phyloP scores from a whole-genome alignment of 2,797 vertebrate species.

The Limosa lapponica region DNA sequence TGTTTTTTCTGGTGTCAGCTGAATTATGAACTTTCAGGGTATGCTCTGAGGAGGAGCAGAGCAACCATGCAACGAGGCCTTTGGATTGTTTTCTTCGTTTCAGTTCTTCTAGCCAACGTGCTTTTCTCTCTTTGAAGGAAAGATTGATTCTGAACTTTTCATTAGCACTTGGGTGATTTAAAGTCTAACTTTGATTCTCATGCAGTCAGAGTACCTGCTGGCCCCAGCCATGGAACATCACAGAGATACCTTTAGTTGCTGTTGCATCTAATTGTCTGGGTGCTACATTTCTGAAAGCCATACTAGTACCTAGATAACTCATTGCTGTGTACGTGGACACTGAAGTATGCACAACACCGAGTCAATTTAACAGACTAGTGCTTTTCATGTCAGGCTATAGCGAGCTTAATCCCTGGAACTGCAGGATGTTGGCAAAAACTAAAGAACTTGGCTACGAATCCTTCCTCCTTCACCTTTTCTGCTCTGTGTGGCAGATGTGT shows the following conservation, averaged over 20 bases:
- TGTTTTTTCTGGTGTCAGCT: background rate
- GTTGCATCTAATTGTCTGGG: background rate
- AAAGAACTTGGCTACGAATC: background rate
- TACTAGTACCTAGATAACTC: background rate
- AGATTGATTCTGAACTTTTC: background rate
- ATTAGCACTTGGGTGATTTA: background rate
- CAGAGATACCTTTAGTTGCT: background rate
- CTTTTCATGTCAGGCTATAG: background rate
- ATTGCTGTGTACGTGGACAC: background rate
- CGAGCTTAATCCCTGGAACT: background rate
- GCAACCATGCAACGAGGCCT: background rate
- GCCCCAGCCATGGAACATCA: background rate
- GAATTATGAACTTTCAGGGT: background rate
- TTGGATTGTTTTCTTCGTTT: background rate
- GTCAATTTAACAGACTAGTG: background rate
- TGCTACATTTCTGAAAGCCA: background rate
- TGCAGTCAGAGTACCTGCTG: background rate
- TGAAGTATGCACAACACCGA: background rate
- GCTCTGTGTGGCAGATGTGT: rapidly evolving
- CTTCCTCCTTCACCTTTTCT: background rate
- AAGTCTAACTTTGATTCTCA: background rate
- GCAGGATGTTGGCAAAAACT: background rate
- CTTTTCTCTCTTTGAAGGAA: background rate
- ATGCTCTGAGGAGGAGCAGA: background rate
- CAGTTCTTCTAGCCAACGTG: background rate